These are phyloP conservation scores for Nannoperca australis DNA, from an alignment of 2,797 vertebrate genomes.

Conservation along the genomic window DNA sequence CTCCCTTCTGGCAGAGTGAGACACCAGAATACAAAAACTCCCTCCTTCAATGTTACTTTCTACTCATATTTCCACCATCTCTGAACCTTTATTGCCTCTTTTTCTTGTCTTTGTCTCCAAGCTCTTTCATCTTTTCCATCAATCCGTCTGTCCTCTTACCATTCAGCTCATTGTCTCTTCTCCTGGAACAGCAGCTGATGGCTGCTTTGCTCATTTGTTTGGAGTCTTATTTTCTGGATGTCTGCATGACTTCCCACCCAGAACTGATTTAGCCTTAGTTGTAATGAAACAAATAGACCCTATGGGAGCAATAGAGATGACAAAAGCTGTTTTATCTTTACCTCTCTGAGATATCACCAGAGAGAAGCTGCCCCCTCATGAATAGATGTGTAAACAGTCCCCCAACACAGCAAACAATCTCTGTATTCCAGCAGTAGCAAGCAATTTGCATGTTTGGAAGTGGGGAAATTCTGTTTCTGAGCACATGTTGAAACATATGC, in stretches of 20 bases:
- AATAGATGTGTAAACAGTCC: conserved; percentile 50
- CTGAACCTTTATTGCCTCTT: conserved; percentile 27
- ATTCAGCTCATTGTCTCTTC: conserved; percentile 31
- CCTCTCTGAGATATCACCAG: conserved; percentile 32
- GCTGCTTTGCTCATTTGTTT: conserved; percentile 53
- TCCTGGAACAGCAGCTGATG: conserved; percentile 51
- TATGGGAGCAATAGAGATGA: conserved; percentile 59
- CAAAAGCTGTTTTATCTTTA: conserved; percentile 62
- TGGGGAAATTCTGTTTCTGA: conserved; percentile 26
- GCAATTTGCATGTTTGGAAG: conserved; percentile 41
- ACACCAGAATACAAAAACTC: conserved; percentile 39
- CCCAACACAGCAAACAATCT: conserved; percentile 29
- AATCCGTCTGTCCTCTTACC: conserved; percentile 26
- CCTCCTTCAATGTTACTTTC: conserved; percentile 13
- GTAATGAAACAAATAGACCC: conserved; percentile 63
- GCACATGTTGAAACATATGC: conserved; percentile 32
- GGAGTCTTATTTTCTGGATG: conserved; percentile 52
- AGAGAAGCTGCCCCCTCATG: conserved; percentile 47
- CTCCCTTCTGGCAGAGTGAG: conserved; percentile 96
- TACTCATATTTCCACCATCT: conserved; percentile 27
- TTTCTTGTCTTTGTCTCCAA: conserved; percentile 25
- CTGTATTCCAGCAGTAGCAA: conserved; percentile 20
- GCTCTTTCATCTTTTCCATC: conserved; percentile 50
- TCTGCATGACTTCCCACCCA: conserved; percentile 56
- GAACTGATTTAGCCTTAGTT: conserved; percentile 48